Percentiles rank a stretch among this genome's conserved stretches.
phyloP scores from a whole-genome alignment of 1,140 invertebrate species.

The Episyrphus balteatus region DNA sequence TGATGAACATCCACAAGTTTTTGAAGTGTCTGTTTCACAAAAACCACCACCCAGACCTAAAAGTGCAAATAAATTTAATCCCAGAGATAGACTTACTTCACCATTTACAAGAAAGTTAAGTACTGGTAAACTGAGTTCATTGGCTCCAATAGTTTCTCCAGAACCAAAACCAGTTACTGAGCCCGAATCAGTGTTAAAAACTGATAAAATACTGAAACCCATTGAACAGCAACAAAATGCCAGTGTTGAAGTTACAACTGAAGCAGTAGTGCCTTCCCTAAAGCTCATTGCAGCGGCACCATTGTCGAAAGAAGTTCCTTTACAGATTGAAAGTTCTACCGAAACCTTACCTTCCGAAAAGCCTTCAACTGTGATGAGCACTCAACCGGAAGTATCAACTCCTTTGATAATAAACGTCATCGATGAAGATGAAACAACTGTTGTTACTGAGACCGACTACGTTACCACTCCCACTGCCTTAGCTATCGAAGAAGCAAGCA shows the following conservation, averaged over 20 bases:
- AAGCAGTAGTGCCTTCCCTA: too few species aligned
- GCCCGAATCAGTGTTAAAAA: too few species aligned
- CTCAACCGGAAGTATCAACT: constrained; percentile 22
- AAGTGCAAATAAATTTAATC: constrained; percentile 37
- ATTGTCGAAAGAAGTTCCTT: not conserved
- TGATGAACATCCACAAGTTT: constrained; percentile 24
- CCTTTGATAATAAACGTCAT: constrained; percentile 36
- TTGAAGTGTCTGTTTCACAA: constrained; percentile 30
- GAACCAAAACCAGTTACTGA: too few species aligned
- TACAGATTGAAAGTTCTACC: too few species aligned
- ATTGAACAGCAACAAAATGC: too few species aligned
- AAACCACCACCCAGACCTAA: constrained; percentile 34
- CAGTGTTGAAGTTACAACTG: too few species aligned
- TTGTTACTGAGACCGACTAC: not conserved
- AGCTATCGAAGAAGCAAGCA: constrained; percentile 22
- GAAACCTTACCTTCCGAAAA: not conserved
- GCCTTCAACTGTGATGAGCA: not conserved
- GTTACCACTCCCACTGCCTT: constrained; percentile 3
- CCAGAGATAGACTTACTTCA: constrained; percentile 22
- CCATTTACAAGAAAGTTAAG: too few species aligned
- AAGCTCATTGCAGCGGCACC: not conserved
- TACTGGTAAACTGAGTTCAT: too few species aligned
- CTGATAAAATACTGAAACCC: too few species aligned
- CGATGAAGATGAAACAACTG: constrained; percentile 29
- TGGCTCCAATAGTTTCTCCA: too few species aligned